Percentiles rank a stretch among this genome's conserved stretches.
Conservation (phyloP, 2,113 vertebrate species). For the Diphyllodes magnificus region DNA sequence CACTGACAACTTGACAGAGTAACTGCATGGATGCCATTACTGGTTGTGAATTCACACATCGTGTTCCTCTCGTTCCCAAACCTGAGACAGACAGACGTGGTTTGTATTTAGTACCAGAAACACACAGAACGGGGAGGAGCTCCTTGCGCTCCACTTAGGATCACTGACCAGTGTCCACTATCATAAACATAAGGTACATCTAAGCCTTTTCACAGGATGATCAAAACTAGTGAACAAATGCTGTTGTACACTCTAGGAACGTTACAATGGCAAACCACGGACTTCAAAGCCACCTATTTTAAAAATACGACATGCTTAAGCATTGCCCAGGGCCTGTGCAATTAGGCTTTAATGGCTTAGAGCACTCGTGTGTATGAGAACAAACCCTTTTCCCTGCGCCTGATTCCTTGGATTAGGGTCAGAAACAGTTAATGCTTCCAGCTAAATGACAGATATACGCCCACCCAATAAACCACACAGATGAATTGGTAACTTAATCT, state of each 20-base stretch:
- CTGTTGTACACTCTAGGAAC: neutral
- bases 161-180: neutral
- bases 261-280: neutral
- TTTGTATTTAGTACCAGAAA: neutral
- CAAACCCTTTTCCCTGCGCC: neutral
- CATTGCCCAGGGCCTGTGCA: neutral
- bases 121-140: neutral
- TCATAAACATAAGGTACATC: neutral
- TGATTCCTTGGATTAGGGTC: neutral
- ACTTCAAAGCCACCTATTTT: neutral
- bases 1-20: neutral
- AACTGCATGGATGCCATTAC: neutral
- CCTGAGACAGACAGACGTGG: neutral
- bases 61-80: neutral
- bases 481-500: neutral
- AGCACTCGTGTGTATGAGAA: fast-evolving
- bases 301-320: neutral
- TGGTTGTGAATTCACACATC: neutral
- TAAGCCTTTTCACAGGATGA: neutral
- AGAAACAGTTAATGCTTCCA: neutral
- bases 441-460: fast-evolving
- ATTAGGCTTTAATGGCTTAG: neutral
- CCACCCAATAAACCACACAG: neutral
- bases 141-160: neutral
- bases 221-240: neutral